A percentile compares a stretch with the other conserved stretches of the same genome.
phyloP scores from a whole-genome alignment of 2,888 invertebrate species.

The Geotrupes spiniger region DNA sequence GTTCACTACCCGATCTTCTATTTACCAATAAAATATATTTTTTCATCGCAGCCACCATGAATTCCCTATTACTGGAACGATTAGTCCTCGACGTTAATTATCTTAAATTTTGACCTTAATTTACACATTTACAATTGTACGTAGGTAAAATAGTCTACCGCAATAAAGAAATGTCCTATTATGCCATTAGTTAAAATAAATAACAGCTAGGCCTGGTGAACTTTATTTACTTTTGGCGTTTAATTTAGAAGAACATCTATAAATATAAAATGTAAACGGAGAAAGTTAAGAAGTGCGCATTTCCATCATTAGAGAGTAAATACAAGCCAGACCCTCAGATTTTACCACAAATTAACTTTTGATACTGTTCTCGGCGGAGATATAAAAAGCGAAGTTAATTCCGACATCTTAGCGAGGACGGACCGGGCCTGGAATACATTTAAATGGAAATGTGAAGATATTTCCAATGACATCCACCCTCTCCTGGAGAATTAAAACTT shows the following conservation, averaged over 20 bases:
- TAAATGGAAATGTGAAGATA: conserved; percentile 50
- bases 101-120: no score
- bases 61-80: no score
- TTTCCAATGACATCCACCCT: conserved; percentile 45
- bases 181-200: conserved; percentile 8
- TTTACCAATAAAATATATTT: no score
- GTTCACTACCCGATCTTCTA: no score
- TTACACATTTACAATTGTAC: no score
- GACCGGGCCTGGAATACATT: conserved; percentile 42
- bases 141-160: no score
- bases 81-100: no score
- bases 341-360: conserved; percentile 53
- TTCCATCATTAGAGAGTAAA: conserved; percentile 49
- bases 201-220: conserved; percentile 14
- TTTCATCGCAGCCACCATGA: no score
- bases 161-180: neutral
- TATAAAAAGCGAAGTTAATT: conserved; percentile 51
- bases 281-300: conserved; percentile 38
- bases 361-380: conserved; percentile 51
- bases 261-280: conserved; percentile 42
- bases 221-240: conserved; percentile 21
- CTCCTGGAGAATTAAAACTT: conserved; percentile 46
- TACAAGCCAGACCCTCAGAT: conserved; percentile 46
- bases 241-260: conserved; percentile 40
- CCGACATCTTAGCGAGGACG: conserved; percentile 38